Evolutionary conservation across 2,113 vertebrate species (phyloP).

Genomic region (Martes martes): DNA sequence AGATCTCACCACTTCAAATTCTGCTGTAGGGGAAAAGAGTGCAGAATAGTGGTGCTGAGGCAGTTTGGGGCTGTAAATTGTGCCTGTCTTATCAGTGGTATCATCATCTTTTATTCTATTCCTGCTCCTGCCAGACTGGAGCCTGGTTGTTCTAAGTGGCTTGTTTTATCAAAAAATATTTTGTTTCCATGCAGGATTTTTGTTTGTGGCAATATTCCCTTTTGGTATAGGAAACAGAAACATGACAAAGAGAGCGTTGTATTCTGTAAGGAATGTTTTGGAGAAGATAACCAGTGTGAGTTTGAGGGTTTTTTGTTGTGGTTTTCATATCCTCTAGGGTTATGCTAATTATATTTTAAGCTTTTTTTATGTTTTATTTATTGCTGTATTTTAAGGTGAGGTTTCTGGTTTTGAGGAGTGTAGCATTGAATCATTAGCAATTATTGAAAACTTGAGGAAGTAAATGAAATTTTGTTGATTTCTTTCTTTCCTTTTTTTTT

Average conservation of each 20-base stretch:
- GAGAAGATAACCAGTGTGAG: neutral
- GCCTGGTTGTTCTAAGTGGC: neutral
- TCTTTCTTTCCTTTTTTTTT: neutral
- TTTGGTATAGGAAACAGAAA: neutral
- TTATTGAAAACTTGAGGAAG: neutral
- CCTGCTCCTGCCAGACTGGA: neutral
- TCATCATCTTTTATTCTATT: neutral
- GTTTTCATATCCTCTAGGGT: neutral
- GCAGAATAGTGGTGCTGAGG: neutral
- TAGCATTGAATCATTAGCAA: neutral
- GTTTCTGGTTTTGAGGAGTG: neutral
- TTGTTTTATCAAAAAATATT: neutral
- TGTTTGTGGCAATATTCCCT: neutral
- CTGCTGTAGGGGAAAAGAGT: neutral
- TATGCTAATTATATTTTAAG: neutral
- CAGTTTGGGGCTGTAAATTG: neutral
- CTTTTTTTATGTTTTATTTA: neutral
- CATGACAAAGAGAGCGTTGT: neutral
- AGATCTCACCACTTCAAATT: neutral
- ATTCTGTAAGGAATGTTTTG: neutral
- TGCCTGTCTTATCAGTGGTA: neutral
- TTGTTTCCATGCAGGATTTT: neutral
- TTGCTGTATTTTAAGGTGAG: slow-evolving; percentile 7
- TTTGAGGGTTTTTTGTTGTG: neutral
- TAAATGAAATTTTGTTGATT: slow-evolving; percentile 20